Evolutionary conservation across 2,797 vertebrate species (phyloP).

Genomic region (Oreochromis mossambicus): DNA sequence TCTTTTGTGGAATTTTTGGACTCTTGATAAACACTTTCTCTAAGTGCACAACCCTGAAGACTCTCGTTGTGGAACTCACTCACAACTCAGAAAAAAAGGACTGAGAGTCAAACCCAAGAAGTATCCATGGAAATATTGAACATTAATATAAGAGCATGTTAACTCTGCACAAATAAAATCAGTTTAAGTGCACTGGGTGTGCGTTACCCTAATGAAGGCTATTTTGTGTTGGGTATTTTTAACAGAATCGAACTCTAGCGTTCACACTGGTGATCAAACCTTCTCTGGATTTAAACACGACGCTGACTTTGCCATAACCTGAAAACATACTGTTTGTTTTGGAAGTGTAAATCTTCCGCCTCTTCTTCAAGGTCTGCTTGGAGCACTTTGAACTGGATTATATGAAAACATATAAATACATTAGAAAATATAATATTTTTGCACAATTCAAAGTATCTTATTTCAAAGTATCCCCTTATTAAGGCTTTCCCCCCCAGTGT

Average conservation of each 20-base stretch:
- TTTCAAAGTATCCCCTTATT: not conserved
- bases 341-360: not conserved
- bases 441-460: conserved; percentile 1
- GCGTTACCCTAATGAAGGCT: not conserved
- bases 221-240: not conserved
- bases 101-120: not conserved
- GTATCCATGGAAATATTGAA: not conserved
- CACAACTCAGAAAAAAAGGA: not conserved
- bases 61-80: not conserved
- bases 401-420: not conserved
- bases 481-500: not conserved
- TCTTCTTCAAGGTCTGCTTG: not conserved
- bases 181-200: not conserved
- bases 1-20: conserved; percentile 9
- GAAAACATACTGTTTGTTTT: not conserved
- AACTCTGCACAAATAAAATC: not conserved
- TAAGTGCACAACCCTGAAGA: conserved; percentile 14
- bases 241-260: not conserved
- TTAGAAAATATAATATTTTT: not conserved
- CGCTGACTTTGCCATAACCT: not conserved
- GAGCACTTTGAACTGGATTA: not conserved
- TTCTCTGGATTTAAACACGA: not conserved
- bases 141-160: not conserved
- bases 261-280: not conserved
- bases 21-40: conserved; percentile 16